Evolutionary conservation across 2,797 vertebrate genomes (phyloP).

Genomic region (Limosa lapponica): DNA sequence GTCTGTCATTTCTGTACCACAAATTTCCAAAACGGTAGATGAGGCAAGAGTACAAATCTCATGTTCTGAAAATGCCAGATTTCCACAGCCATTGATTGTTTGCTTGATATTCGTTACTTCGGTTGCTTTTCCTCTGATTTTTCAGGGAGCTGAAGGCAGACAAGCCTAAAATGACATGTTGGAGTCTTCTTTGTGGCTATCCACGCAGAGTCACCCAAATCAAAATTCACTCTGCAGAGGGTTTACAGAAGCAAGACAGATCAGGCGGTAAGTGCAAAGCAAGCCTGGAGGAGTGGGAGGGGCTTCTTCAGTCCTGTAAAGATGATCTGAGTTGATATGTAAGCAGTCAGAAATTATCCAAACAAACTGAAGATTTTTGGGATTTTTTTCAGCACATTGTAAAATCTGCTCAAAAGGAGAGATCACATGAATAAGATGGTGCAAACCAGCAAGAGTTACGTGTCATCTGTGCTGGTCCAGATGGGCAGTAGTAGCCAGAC

Average conservation of each 20-base stretch:
- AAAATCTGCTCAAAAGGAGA: neutral
- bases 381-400: neutral
- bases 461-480: neutral
- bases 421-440: neutral
- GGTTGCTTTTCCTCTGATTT: neutral
- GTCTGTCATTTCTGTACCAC: neutral
- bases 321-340: neutral
- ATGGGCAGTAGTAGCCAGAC: neutral
- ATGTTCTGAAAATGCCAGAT: neutral
- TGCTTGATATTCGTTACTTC: neutral
- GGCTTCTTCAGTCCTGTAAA: neutral
- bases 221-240: constrained; percentile 84
- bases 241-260: constrained; percentile 81
- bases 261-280: constrained; percentile 73
- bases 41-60: neutral
- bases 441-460: neutral
- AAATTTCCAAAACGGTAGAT: neutral
- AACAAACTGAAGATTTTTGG: neutral
- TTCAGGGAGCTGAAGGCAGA: constrained; percentile 87
- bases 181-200: constrained; percentile 87
- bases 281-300: neutral
- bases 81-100: neutral
- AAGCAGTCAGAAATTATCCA: neutral
- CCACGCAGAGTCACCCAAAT: constrained; percentile 87
- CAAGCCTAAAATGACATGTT: constrained; percentile 85